Conservation (phyloP, 2,888 invertebrate genomes). For the Hydrotaea cyrtoneurina region DNA sequence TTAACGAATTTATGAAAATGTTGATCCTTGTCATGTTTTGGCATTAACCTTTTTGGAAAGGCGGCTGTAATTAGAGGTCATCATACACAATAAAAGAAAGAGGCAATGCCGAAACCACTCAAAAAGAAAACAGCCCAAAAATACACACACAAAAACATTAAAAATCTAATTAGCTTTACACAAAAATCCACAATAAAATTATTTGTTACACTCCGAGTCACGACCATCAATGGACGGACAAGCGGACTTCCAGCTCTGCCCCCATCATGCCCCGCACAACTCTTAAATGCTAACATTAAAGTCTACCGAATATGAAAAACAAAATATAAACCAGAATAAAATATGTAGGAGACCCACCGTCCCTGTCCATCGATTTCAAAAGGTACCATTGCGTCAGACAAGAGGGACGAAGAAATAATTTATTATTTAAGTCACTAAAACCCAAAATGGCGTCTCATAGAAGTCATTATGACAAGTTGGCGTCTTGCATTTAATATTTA, state of each 20-base stretch:
- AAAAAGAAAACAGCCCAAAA: not conserved
- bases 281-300: conserved; percentile 22
- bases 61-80: conserved; percentile 12
- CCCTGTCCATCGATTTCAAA: not conserved
- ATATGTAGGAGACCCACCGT: not conserved
- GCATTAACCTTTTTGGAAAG: conserved; percentile 13
- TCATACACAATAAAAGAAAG: not conserved
- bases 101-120: not conserved
- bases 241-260: not conserved
- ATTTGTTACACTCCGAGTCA: not conserved
- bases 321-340: not conserved
- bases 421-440: conserved; percentile 59
- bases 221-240: not conserved
- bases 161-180: conserved; percentile 59
- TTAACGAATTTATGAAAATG: not conserved
- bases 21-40: not conserved
- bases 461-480: conserved; percentile 63
- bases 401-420: conserved; percentile 44
- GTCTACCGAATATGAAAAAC: not conserved
- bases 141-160: conserved; percentile 35
- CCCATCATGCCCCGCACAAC: not conserved
- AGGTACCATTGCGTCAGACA: not conserved
- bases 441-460: conserved; percentile 56
- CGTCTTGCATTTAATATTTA: conserved; percentile 60
- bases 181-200: conserved; percentile 53